Percentiles rank a stretch among this genome's conserved stretches.
Evolutionary conservation across 2,888 invertebrate species (phyloP).

Genomic region (Eristalinus aeneus): DNA sequence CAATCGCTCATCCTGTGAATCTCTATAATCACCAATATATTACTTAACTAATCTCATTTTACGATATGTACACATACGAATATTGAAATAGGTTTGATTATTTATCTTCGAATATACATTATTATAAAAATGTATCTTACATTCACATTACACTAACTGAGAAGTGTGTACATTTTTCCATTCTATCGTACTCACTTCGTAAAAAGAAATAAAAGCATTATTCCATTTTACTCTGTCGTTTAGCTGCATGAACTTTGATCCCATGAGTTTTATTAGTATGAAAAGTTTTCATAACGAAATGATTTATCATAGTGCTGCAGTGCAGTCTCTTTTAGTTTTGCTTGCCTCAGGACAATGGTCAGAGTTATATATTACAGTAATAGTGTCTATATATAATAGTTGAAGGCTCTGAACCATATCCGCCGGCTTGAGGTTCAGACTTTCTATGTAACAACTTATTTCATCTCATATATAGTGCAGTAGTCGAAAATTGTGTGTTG

Average conservation of each 20-base stretch:
- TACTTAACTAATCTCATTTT: no score
- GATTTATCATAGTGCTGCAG: slow-evolving; percentile 70
- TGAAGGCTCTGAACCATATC: slow-evolving; percentile 59
- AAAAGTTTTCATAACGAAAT: slow-evolving; percentile 70
- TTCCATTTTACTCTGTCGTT: slow-evolving; percentile 59
- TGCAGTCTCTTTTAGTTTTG: slow-evolving; percentile 64
- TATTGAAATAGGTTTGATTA: slow-evolving; percentile 54
- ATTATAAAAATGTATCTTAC: slow-evolving; percentile 50
- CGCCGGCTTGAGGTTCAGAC: slow-evolving; percentile 58
- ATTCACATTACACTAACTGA: slow-evolving; percentile 38
- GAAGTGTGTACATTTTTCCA: slow-evolving; percentile 6
- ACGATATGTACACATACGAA: neutral
- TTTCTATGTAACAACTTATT: slow-evolving; percentile 55
- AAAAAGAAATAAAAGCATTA: slow-evolving; percentile 45
- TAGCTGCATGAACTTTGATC: slow-evolving; percentile 70
- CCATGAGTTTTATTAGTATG: slow-evolving; percentile 70
- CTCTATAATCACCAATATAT: no score
- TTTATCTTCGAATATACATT: slow-evolving; percentile 50
- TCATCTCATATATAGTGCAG: slow-evolving; percentile 13
- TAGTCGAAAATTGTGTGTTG: slow-evolving; percentile 55
- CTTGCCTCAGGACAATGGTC: slow-evolving; percentile 67
- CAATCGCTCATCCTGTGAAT: no score
- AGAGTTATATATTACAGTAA: slow-evolving; percentile 64
- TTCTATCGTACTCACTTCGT: slow-evolving; percentile 15
- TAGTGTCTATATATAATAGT: slow-evolving; percentile 54